phyloP scores from a whole-genome alignment of 2,888 invertebrate genomes.

The Drosophila mercatorum region DNA sequence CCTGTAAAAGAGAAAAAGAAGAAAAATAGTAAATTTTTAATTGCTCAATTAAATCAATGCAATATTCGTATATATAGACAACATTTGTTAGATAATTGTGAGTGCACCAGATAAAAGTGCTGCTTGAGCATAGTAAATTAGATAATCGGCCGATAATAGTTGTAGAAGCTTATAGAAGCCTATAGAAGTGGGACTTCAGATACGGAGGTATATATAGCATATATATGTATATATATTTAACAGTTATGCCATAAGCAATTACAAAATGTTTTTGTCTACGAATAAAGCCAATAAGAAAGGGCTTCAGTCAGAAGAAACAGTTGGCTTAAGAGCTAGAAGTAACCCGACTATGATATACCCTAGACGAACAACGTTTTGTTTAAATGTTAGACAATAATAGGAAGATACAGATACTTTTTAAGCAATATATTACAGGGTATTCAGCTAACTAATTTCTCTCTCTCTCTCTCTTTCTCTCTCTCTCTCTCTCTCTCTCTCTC shows the following conservation, averaged over 20 bases:
- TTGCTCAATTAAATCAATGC: conserved; percentile 20
- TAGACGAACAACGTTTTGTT: background rate
- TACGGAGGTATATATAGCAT: background rate
- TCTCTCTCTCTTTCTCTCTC: no score
- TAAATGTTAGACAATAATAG: no score
- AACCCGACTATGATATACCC: conserved; percentile 2
- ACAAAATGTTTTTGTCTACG: background rate
- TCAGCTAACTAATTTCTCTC: no score
- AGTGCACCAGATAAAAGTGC: background rate
- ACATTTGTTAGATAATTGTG: conserved; percentile 7
- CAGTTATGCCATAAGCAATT: background rate
- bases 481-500: no score
- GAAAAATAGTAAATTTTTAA: conserved; percentile 24
- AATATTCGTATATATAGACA: background rate
- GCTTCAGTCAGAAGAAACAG: background rate
- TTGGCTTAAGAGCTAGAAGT: background rate
- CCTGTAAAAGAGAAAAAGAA: conserved; percentile 86
- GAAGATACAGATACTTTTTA: no score
- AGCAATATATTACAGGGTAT: no score
- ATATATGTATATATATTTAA: background rate
- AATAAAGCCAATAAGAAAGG: background rate
- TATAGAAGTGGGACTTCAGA: background rate
- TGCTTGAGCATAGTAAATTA: background rate
- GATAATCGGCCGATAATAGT: conserved; percentile 1
- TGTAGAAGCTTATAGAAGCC: background rate